Conservation (phyloP, 2,888 invertebrate species). For the Polia nebulosa region DNA sequence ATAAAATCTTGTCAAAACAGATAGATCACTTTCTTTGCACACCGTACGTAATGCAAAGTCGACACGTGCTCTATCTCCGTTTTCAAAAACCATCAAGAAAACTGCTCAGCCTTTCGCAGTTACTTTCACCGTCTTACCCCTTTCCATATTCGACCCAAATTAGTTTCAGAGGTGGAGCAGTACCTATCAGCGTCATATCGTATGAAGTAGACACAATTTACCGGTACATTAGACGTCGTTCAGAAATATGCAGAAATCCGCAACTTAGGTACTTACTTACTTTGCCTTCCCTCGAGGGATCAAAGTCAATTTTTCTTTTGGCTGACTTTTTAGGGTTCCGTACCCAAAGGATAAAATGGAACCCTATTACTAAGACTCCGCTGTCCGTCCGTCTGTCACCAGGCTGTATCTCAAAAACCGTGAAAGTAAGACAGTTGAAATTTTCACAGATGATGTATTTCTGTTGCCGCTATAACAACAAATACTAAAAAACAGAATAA, state of each 20-base stretch:
- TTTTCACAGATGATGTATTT: no score
- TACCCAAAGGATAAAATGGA: no score
- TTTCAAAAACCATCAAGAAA: conserved; percentile 23
- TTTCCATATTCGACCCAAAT: conserved; percentile 34
- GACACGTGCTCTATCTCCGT: conserved; percentile 39
- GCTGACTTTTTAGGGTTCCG: no score
- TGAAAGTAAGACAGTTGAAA: no score
- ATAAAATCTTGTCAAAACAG: not conserved
- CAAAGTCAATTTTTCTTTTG: no score
- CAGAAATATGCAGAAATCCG: conserved; percentile 23
- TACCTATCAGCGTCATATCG: conserved; percentile 23
- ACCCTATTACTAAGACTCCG: no score
- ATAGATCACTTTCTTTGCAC: not conserved
- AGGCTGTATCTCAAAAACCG: no score
- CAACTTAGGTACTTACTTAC: not conserved
- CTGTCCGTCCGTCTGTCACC: no score
- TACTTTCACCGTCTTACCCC: conserved; percentile 2
- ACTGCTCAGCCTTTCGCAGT: conserved; percentile 22
- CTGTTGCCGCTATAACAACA: no score
- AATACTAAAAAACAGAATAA: no score
- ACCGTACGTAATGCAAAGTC: conserved; percentile 8
- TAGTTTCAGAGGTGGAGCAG: conserved; percentile 34
- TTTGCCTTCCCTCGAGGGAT: not conserved
- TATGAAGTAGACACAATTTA: conserved; percentile 39
- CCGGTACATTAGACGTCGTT: conserved; percentile 32